Percentiles rank a stretch among this genome's conserved stretches.
These are phyloP conservation scores for Ormyrus thymus DNA, from an alignment of 2,888 invertebrate genomes.

Conservation along the genomic window DNA sequence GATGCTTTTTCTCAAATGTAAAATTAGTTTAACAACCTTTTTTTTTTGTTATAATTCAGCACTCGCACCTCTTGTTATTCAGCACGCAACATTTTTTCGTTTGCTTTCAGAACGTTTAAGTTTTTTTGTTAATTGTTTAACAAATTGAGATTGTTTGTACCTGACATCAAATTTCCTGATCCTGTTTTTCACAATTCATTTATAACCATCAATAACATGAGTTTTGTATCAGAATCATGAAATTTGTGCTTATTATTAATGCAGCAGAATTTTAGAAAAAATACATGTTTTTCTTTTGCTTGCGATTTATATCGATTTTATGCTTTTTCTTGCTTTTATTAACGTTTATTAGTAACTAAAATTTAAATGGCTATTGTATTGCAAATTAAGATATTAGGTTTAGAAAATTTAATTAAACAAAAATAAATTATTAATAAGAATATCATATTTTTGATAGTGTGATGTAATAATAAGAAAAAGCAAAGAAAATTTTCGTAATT, in stretches of 20 bases:
- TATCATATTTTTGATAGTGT: too few species aligned
- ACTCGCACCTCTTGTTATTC: slow-evolving; percentile 53
- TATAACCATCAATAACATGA: background rate
- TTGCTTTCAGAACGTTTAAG: slow-evolving; percentile 31
- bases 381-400: background rate
- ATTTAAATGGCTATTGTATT: background rate
- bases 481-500: background rate
- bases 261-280: slow-evolving; percentile 40
- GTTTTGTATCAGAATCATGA: background rate
- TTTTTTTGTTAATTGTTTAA: slow-evolving; percentile 9
- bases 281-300: slow-evolving; percentile 23
- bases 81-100: slow-evolving; percentile 23
- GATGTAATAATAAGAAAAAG: too few species aligned
- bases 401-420: background rate
- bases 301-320: background rate
- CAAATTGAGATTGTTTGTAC: background rate
- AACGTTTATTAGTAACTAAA: too few species aligned
- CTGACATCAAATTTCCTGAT: slow-evolving; percentile 33
- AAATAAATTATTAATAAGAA: too few species aligned
- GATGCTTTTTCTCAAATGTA: slow-evolving; percentile 12
- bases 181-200: background rate
- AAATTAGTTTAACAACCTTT: slow-evolving; percentile 16
- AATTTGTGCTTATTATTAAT: background rate
- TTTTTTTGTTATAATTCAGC: slow-evolving; percentile 27
- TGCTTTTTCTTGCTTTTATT: too few species aligned